Conservation (phyloP, 2,113 vertebrate genomes). For the Callipepla squamata region DNA sequence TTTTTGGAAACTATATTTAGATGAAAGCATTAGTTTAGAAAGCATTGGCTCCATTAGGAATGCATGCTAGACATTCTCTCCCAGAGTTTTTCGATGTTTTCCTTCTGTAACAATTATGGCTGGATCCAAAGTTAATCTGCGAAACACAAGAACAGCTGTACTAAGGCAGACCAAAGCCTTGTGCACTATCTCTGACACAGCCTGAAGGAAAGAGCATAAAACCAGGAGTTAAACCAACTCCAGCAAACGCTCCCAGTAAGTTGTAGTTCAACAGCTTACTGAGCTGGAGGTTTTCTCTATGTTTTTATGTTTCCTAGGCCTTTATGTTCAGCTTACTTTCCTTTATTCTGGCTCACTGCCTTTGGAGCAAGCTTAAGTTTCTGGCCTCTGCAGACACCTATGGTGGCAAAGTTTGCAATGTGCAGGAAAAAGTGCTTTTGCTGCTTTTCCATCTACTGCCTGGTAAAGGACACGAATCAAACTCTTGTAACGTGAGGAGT, state of each 20-base stretch:
- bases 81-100: neutral
- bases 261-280: neutral
- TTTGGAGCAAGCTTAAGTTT: neutral
- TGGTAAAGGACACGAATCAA: neutral
- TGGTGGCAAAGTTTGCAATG: neutral
- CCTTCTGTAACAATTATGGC: neutral
- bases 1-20: neutral
- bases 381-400: neutral
- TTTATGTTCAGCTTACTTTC: neutral
- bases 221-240: fast-evolving
- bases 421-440: neutral
- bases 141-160: neutral
- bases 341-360: neutral
- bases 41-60: conserved; percentile 8
- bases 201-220: neutral
- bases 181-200: fast-evolving
- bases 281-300: neutral
- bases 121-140: neutral
- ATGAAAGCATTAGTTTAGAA: neutral
- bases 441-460: neutral
- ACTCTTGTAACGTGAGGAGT: neutral
- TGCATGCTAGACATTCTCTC: neutral
- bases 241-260: neutral
- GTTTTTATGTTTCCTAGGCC: neutral
- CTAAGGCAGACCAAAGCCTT: fast-evolving